Conservation (phyloP, 2,113 vertebrate genomes). For the Cricetomys ansorgei region DNA sequence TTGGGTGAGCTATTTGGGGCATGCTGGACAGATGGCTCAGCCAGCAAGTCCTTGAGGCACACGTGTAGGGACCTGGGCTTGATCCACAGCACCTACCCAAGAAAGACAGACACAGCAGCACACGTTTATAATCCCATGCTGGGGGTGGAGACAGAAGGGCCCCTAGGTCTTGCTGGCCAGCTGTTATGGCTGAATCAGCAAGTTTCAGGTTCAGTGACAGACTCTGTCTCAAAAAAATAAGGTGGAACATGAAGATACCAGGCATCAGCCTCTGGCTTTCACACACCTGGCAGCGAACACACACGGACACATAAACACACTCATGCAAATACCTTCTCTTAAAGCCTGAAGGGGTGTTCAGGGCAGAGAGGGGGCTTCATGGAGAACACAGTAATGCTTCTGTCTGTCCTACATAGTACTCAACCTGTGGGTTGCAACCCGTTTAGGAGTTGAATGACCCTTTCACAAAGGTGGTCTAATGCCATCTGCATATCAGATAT, state of each 20-base stretch:
- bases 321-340: not conserved
- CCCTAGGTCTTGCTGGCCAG: not conserved
- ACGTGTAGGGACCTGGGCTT: not conserved
- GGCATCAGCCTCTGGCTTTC: not conserved
- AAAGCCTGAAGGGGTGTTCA: not conserved
- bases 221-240: not conserved
- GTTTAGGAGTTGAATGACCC: too few relatives aligned
- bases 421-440: too few relatives aligned
- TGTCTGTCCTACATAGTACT: too few relatives aligned
- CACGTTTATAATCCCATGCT: not conserved
- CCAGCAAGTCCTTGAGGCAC: not conserved
- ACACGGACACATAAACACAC: not conserved
- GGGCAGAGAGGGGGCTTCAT: not conserved
- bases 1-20: not conserved
- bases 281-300: not conserved
- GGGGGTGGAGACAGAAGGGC: not conserved
- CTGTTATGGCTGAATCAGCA: not conserved
- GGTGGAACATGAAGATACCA: not conserved
- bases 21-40: not conserved
- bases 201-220: not conserved
- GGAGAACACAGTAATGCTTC: not conserved
- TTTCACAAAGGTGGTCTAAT: too few relatives aligned
- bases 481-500: too few relatives aligned
- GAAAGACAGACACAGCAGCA: not conserved
- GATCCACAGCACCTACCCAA: not conserved